These are phyloP conservation scores for Urocyon cinereoargenteus DNA, from an alignment of 2,797 vertebrate genomes.

Conservation along the genomic window DNA sequence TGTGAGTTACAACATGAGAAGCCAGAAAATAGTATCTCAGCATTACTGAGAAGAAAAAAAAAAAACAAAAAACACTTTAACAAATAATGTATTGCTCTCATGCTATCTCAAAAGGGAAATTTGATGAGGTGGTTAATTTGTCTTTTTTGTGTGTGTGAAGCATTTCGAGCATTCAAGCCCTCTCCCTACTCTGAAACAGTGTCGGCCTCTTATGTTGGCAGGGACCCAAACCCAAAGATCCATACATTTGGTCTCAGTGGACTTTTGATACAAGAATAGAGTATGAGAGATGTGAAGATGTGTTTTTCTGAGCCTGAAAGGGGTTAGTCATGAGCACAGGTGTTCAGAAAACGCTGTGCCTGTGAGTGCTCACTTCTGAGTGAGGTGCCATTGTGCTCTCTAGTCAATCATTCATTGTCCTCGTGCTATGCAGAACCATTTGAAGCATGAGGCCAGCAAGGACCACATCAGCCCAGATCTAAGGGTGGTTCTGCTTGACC, in stretches of 20 bases:
- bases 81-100: neutral
- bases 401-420: too few relatives aligned
- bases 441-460: neutral
- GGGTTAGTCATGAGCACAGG: neutral
- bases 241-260: neutral
- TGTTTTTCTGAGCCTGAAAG: neutral
- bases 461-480: too few relatives aligned
- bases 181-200: neutral
- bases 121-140: neutral
- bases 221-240: neutral
- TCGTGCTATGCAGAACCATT: too few relatives aligned
- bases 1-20: neutral
- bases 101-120: neutral
- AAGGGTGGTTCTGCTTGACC: neutral
- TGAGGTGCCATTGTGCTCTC: neutral
- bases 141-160: neutral
- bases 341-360: too few relatives aligned
- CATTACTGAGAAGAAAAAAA: neutral
- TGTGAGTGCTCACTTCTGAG: too few relatives aligned
- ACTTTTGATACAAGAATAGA: neutral
- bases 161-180: neutral
- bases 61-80: neutral
- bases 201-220: rapidly evolving
- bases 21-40: neutral
- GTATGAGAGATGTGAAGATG: rapidly evolving